Evolutionary conservation across 1,140 invertebrate species (phyloP), one percentile per base, ranked within the genome.

Genomic region (Chionoecetes opilio): DNA sequence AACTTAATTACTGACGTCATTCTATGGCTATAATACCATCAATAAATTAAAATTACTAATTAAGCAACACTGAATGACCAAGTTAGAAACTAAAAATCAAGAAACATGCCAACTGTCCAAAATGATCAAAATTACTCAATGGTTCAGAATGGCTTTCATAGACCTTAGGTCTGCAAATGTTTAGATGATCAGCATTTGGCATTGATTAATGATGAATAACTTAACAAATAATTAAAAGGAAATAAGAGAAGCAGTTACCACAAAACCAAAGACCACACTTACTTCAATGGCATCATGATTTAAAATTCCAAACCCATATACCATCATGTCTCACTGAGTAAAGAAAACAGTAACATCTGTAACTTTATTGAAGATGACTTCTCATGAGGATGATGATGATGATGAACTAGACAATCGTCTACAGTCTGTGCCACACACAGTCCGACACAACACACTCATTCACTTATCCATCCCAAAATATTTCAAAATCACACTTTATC

Each of bases 1-100:
- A 89, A 63, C 93, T 94, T 88, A 89, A 94, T 94, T 94, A 94
- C 87, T 94, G 86, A 75, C 87, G 90, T 94, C 53, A 94, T 35
- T 89, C 34, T 85, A 86, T 34, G 38, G 0, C 75, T 38, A 92
- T 41, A 37, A 26, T 85, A 92, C 92, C 82, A 93, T 85, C 31
- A 31, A 87, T 53, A 46, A 53, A 93, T 35, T 38, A 93, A 53
- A 93, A 85, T 93, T 35, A 93, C 82, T 37, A 35, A 82, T 29
- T 29, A 84, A 31, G 6, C 32, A 32, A 82, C 31, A 92, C 31
- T 92, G 41, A 90, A 90, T 21, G 21, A 75, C 63, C 21, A 75
- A n/a, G 21, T 75, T n/a, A n/a, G n/a, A 75, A 75, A 46, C 5
- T n/a, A n/a, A 75, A 75, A 75, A 75, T 75, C n/a, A 75, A n/a